phyloP scores from a whole-genome alignment of 2,113 vertebrate genomes.

The sheep (Ovis aries) region DNA sequence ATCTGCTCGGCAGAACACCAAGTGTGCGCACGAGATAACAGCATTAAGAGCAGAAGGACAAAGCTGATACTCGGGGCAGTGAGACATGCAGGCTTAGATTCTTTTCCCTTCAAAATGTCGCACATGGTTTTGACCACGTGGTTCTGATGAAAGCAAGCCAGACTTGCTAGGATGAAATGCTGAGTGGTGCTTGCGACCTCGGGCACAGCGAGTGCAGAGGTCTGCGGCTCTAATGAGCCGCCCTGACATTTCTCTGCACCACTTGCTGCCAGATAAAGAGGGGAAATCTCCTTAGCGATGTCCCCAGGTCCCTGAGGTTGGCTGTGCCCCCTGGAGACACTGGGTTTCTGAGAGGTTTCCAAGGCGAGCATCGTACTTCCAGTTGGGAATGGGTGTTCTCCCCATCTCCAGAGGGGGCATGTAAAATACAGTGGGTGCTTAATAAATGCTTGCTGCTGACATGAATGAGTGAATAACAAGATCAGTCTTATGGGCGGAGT shows the following conservation, averaged over 20 bases:
- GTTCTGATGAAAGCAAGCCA: slow-evolving; percentile 3
- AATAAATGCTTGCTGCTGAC: not conserved
- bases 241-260: not conserved
- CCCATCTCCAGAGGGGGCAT: not conserved
- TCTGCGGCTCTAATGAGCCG: not conserved
- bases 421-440: not conserved
- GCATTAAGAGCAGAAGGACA: slow-evolving; percentile 53
- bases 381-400: not conserved
- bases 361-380: not conserved
- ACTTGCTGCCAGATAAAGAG: not conserved
- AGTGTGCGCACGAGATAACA: slow-evolving; percentile 43
- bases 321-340: not conserved
- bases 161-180: not conserved
- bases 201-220: not conserved
- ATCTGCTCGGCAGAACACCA: not conserved
- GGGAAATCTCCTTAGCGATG: not conserved
- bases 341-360: not conserved
- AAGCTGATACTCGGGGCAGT: slow-evolving; percentile 19
- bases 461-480: not conserved
- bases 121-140: not conserved
- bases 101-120: not conserved
- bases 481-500: not conserved
- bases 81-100: slow-evolving; percentile 32
- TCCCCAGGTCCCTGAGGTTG: not conserved
- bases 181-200: not conserved